Percentiles rank a stretch among this genome's conserved stretches.
These are phyloP conservation scores for Prietella phreatophila DNA, from an alignment of 2,113 vertebrate genomes.

Conservation along the genomic window DNA sequence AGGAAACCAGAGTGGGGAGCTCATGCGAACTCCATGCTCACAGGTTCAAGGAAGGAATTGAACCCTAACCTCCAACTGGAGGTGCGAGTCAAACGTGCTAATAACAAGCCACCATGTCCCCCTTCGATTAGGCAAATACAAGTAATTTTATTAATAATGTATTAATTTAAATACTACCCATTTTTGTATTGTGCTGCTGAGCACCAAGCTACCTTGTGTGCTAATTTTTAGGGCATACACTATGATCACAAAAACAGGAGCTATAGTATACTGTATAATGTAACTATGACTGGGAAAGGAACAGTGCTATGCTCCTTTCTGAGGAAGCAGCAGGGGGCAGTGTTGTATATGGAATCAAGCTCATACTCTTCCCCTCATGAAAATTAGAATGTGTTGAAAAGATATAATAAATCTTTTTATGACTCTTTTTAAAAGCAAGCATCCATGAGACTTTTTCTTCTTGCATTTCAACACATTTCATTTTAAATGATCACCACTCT, in stretches of 20 bases:
- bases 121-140: neutral
- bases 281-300: neutral
- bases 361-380: neutral
- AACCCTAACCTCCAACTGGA: too few species aligned
- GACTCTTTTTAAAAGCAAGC: conserved; percentile 15
- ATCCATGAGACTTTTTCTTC: neutral
- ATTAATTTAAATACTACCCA: too few species aligned
- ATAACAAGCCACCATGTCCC: too few species aligned
- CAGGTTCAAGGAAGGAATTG: too few species aligned
- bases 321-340: conserved; percentile 69
- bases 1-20: too few species aligned
- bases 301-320: neutral
- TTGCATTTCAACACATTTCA: neutral
- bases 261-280: neutral
- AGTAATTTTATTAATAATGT: neutral
- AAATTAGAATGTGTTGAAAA: conserved; percentile 22
- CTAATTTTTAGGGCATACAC: too few species aligned
- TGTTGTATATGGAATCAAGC: conserved; percentile 60
- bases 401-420: conserved; percentile 38
- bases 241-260: too few species aligned
- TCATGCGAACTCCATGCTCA: too few species aligned
- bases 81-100: too few species aligned
- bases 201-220: too few species aligned
- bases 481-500: neutral
- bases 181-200: too few species aligned